A percentile compares a stretch with the other conserved stretches of the same genome.
These are phyloP conservation scores for Hemitrygon akajei DNA, from an alignment of 2,797 vertebrate genomes.

Conservation along the genomic window DNA sequence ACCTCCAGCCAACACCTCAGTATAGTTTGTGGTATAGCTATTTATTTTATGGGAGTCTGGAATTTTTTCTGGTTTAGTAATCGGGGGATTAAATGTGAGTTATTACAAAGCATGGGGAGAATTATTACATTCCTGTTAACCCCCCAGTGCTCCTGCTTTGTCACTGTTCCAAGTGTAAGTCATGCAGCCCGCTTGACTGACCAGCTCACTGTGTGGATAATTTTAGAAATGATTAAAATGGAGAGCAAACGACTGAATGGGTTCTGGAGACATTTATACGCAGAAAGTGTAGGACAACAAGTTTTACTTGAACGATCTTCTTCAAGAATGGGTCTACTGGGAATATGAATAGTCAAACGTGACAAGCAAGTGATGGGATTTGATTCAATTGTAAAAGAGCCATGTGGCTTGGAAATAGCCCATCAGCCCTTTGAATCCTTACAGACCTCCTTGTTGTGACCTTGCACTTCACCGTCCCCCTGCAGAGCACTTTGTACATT, in stretches of 20 bases:
- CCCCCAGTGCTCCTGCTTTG: background rate
- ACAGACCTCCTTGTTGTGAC: too few species aligned
- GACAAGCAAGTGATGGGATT: background rate
- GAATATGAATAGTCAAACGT: background rate
- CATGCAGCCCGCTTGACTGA: background rate
- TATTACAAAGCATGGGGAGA: background rate
- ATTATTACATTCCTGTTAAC: background rate
- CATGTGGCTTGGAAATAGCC: too few species aligned
- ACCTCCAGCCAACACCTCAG: background rate
- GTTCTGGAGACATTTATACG: background rate
- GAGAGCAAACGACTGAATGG: background rate
- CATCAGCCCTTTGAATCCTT: too few species aligned
- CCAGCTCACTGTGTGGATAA: background rate
- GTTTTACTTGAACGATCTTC: background rate
- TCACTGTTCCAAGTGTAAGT: background rate
- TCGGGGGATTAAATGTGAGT: background rate
- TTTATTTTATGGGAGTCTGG: background rate
- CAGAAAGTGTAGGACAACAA: background rate
- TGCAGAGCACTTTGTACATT: too few species aligned
- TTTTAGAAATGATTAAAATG: background rate
- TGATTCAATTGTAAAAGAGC: too few species aligned
- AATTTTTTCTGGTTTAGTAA: background rate
- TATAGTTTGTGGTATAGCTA: background rate
- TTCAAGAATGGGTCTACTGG: background rate
- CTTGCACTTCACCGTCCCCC: too few species aligned